Evolutionary conservation across 1,140 invertebrate species (phyloP).

Genomic region (Dreissena polymorpha): DNA sequence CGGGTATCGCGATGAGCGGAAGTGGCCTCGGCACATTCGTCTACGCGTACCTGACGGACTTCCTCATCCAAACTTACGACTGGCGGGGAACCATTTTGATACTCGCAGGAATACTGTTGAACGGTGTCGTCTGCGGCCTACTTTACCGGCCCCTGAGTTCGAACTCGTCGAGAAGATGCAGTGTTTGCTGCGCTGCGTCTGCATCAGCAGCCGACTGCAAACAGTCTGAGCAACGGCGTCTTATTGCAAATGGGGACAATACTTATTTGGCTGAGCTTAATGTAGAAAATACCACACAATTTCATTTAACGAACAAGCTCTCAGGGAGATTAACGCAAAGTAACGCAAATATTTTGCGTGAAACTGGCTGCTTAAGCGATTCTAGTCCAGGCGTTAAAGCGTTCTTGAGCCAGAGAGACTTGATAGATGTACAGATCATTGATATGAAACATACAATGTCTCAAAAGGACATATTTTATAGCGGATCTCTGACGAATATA

Average conservation of each 20-base stretch:
- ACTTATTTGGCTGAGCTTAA: too few relatives aligned
- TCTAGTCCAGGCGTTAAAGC: background rate
- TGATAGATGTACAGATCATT: background rate
- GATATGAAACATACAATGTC: constrained; percentile 52
- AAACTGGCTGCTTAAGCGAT: too few relatives aligned
- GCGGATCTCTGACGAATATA: constrained; percentile 65
- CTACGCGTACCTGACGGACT: constrained; percentile 72
- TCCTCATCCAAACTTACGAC: constrained; percentile 70
- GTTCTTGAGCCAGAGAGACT: constrained; percentile 27
- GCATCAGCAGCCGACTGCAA: too few relatives aligned
- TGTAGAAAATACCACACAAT: too few relatives aligned
- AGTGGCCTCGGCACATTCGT: constrained; percentile 76
- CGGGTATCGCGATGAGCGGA: constrained; percentile 87
- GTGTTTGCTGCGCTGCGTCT: too few relatives aligned
- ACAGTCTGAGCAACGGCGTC: too few relatives aligned
- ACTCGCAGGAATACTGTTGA: constrained; percentile 88
- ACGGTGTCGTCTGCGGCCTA: constrained; percentile 88
- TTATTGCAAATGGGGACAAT: too few relatives aligned
- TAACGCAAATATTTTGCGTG: too few relatives aligned
- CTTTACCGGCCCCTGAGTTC: constrained; percentile 87
- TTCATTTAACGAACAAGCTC: too few relatives aligned
- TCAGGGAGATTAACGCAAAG: too few relatives aligned
- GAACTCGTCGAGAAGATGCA: too few relatives aligned
- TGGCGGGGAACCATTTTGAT: constrained; percentile 86
- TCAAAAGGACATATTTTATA: constrained; percentile 71